Evolutionary conservation across 2,797 vertebrate genomes (phyloP).

Genomic region (Tympanoctomys barrerae): DNA sequence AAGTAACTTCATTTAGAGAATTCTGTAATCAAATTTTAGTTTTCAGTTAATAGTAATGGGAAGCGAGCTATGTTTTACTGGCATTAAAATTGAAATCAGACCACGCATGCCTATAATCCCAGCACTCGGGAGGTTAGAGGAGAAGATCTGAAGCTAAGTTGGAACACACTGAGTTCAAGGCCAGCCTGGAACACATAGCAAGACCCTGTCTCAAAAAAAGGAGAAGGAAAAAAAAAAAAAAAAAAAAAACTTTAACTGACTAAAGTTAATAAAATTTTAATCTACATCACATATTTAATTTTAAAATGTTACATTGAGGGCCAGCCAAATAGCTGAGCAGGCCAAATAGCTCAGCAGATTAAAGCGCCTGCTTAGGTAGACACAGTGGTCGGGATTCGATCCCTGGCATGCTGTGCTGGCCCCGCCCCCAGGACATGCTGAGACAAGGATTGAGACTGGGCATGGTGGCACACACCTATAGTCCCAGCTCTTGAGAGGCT

Average conservation of each 20-base stretch:
- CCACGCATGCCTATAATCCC: not conserved
- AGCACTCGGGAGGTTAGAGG: not conserved
- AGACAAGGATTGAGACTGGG: too few relatives aligned
- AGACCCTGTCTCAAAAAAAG: not conserved
- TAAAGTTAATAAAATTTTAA: not conserved
- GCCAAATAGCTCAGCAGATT: too few relatives aligned
- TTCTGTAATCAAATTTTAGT: not conserved
- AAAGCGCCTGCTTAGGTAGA: too few relatives aligned
- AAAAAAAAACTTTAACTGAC: not conserved
- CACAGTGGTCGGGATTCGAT: too few relatives aligned
- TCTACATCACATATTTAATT: not conserved
- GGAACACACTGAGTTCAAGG: not conserved
- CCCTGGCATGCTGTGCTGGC: too few relatives aligned
- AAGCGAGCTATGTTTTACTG: not conserved
- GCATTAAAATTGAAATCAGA: conserved; percentile 19
- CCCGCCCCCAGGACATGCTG: too few relatives aligned
- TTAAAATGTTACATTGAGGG: not conserved
- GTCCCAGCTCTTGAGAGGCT: too few relatives aligned
- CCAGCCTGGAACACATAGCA: not conserved
- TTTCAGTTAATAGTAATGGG: not conserved
- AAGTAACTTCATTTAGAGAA: not conserved
- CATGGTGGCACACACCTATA: too few relatives aligned
- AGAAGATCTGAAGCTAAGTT: not conserved
- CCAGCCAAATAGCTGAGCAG: too few relatives aligned
- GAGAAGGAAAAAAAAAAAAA: not conserved